Conservation (phyloP, 2,888 invertebrate genomes). For the Standfussiana lucernea region DNA sequence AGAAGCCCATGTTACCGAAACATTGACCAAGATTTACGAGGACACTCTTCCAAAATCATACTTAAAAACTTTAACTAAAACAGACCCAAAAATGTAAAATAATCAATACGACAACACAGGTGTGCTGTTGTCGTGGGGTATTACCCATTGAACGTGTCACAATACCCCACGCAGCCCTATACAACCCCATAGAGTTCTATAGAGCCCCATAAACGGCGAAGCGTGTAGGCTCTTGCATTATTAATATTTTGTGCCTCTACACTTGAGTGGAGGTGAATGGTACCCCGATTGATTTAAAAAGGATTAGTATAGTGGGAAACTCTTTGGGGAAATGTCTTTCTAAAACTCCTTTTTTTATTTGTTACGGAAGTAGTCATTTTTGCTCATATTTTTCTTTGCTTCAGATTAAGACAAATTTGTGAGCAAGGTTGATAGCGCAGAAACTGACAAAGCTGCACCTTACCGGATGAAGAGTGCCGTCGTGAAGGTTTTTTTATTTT, state of each 20-base stretch:
- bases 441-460: background rate
- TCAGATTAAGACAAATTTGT: background rate
- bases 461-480: background rate
- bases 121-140: conserved; percentile 67
- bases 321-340: conserved; percentile 15
- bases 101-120: conserved; percentile 67
- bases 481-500: background rate
- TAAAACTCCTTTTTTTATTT: background rate
- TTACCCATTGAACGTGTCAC: conserved; percentile 66
- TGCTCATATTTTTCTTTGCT: background rate
- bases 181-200: conserved; percentile 43
- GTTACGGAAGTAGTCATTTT: background rate
- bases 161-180: conserved; percentile 61
- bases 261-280: conserved; percentile 47
- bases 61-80: background rate
- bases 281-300: conserved; percentile 58
- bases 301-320: conserved; percentile 52
- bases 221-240: conserved; percentile 60
- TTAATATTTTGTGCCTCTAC: conserved; percentile 61
- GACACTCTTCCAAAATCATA: background rate
- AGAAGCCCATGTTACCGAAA: background rate
- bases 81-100: conserved; percentile 34
- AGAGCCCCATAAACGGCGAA: conserved; percentile 60
- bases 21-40: background rate
- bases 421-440: background rate